Evolutionary conservation across 2,797 vertebrate species (phyloP).

Genomic region (Petrocephalus sullivani): DNA sequence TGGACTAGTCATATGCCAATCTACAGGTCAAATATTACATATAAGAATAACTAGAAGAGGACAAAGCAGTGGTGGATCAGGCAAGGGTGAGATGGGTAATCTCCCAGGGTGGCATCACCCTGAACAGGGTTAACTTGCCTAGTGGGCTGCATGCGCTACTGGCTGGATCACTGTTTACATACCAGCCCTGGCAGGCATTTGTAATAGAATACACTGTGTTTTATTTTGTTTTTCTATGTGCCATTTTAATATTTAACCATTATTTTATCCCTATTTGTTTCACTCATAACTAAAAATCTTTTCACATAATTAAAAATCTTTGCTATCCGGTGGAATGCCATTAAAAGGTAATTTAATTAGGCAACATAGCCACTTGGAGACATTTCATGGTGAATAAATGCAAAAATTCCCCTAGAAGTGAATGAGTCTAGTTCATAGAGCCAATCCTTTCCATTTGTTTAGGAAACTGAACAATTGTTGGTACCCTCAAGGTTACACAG

Average conservation of each 20-base stretch:
- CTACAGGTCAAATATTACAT: neutral
- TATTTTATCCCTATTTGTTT: neutral
- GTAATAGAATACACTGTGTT: neutral
- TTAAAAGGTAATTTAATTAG: neutral
- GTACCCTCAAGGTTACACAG: neutral
- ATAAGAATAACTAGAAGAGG: neutral
- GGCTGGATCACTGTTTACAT: neutral
- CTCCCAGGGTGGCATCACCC: neutral
- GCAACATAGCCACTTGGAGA: neutral
- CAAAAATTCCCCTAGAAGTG: neutral
- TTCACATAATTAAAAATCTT: neutral
- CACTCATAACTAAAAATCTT: neutral
- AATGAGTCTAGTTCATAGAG: neutral
- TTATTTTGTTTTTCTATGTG: neutral
- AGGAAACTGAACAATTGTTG: constrained; percentile 12
- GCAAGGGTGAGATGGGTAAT: neutral
- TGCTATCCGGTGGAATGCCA: neutral
- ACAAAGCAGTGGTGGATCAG: neutral
- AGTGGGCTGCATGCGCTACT: neutral
- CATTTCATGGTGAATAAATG: neutral
- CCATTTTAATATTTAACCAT: neutral
- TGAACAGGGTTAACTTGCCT: neutral
- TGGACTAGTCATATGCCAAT: neutral
- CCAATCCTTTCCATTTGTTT: constrained; percentile 3
- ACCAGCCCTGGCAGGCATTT: neutral